Conservation (phyloP, 2,888 invertebrate genomes). For the Lamellibrachia columna region DNA sequence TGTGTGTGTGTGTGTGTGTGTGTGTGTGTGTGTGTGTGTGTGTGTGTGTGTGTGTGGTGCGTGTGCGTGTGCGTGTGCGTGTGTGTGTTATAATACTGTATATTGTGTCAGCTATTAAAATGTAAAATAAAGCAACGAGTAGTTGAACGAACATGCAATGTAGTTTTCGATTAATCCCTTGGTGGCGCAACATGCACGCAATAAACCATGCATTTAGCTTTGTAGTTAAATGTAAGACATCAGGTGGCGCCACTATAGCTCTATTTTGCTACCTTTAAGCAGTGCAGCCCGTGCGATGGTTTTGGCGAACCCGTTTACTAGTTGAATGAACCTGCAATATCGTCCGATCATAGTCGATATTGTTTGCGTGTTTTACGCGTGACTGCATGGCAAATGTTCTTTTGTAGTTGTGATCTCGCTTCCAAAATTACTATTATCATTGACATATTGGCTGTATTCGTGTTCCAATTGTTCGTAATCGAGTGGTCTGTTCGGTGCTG, state of each 20-base stretch:
- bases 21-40: too few relatives aligned
- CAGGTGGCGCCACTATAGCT: constrained; percentile 4
- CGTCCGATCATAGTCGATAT: background rate
- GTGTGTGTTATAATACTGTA: background rate
- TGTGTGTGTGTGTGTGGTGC: too few relatives aligned
- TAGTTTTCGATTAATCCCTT: background rate
- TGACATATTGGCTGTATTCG: background rate
- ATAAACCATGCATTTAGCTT: constrained; percentile 1
- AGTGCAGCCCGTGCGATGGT: background rate
- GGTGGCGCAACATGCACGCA: background rate
- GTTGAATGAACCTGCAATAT: background rate
- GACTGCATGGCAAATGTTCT: background rate
- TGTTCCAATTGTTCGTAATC: background rate
- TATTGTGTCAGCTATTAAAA: background rate
- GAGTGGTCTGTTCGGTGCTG: constrained; percentile 11
- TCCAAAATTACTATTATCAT: background rate
- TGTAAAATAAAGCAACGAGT: background rate
- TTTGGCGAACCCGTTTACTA: background rate
- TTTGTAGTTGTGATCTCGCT: background rate
- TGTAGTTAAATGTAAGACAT: background rate
- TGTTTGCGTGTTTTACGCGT: background rate
- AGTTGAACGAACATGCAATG: background rate
- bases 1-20: too few relatives aligned
- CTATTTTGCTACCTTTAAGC: background rate
- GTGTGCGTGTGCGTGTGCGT: too few relatives aligned